These are phyloP conservation scores for Desmophyllum pertusum DNA, from an alignment of 92 coral and sea anemone species.

Conservation along the genomic window DNA sequence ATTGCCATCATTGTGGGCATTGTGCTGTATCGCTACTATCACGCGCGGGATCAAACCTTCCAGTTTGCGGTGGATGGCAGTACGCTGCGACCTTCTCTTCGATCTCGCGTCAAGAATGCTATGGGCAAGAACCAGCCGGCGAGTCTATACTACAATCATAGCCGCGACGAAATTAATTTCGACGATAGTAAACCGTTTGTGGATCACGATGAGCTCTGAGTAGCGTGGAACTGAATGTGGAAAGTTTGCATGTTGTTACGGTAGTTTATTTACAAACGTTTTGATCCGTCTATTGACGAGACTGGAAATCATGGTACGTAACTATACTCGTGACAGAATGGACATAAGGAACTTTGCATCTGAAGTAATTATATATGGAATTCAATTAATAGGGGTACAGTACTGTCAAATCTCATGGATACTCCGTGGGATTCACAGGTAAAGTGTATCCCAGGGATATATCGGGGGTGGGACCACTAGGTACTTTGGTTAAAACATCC, in stretches of 20 bases:
- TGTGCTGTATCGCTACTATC: conserved; percentile 66
- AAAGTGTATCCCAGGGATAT: neutral
- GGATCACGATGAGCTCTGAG: conserved; percentile 67
- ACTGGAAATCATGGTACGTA: neutral
- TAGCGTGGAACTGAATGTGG: neutral
- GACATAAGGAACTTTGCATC: neutral
- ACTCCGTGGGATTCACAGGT: neutral
- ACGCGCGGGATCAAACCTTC: conserved; percentile 41
- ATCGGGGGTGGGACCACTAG: neutral
- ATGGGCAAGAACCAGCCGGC: conserved; percentile 39
- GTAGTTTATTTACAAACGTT: neutral
- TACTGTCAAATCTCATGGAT: neutral
- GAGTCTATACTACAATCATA: conserved; percentile 41
- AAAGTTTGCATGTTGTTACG: neutral
- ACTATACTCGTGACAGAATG: neutral
- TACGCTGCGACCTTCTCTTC: conserved; percentile 23
- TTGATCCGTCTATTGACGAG: neutral
- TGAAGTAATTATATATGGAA: neutral
- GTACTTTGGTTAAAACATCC: neutral
- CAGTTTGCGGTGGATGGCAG: conserved; percentile 59
- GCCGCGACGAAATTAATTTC: conserved; percentile 28
- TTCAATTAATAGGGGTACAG: neutral
- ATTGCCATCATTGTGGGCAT: conserved; percentile 53
- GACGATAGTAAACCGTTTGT: conserved; percentile 84
- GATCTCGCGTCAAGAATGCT: conserved; percentile 46